phyloP scores from a whole-genome alignment of 2,113 vertebrate species.

The Dasypus novemcinctus region DNA sequence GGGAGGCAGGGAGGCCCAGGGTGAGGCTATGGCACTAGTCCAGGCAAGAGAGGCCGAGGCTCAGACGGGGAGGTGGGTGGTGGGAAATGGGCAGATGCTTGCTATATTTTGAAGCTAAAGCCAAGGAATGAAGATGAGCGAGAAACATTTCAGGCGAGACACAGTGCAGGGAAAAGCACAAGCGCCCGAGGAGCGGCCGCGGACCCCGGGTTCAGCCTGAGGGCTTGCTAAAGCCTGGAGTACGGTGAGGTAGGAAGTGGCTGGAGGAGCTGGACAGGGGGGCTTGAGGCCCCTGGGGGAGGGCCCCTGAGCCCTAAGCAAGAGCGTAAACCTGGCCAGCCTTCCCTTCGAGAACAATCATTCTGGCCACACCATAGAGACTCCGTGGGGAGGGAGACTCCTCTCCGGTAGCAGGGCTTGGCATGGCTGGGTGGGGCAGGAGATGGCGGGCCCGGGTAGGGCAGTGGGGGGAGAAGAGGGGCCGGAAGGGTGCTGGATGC shows the following conservation, averaged over 20 bases:
- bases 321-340: not conserved
- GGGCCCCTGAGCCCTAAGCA: not conserved
- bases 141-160: no score
- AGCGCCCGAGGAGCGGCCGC: not conserved
- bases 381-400: not conserved
- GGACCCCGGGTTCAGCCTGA: not conserved
- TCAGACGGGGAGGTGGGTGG: not conserved
- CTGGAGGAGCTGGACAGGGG: not conserved
- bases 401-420: accelerated
- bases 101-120: not conserved
- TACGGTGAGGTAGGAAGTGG: accelerated
- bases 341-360: not conserved
- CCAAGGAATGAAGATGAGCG: not conserved
- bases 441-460: not conserved
- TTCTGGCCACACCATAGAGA: not conserved
- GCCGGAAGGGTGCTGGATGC: not conserved
- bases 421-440: not conserved
- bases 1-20: accelerated
- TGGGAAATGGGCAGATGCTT: not conserved
- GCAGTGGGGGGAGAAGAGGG: not conserved
- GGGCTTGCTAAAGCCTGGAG: not conserved
- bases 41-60: not conserved
- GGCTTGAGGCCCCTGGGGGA: not conserved
- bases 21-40: not conserved
- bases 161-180: not conserved